Evolutionary conservation across 2,888 invertebrate species (phyloP), one percentile per base, ranked within the genome.

Genomic region (Torymus tubicola): DNA sequence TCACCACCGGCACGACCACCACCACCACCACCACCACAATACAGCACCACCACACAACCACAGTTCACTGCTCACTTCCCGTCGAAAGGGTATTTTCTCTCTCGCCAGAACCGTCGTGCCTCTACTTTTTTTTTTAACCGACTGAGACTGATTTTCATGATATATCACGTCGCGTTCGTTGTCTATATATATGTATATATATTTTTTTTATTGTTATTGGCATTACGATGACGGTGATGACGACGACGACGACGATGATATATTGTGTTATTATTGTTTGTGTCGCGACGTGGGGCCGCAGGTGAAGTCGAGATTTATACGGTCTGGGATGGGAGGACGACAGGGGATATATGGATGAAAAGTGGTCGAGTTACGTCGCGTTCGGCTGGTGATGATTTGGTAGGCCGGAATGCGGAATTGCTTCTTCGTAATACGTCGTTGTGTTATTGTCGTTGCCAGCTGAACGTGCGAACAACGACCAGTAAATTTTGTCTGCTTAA

Each of bases 51-150:
- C 86, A 90, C 89, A 90, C 88, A 90, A 90, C 88, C 88, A 89
- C 88, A 90, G 88, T 89, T 89, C 89, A 89, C 89, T 89, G 88
- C 89, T 89, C 88, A 89, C 87, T 86, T 86, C 87, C 87, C 88
- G 86, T 87, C 87, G 84, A 89, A 90, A 89, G 88, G 90, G 90
- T 90, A 89, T 84, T 85, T 84, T 8, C 42, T 42, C 42, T 42
- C 42, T 42, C 5, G 42, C 31, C 86, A 13, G 12, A 75, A 68
- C 57, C 63, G 64, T 79, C 74, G 63, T 42, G 42, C 42, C 42
- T 42, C 5, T 42, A 42, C 10, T 42, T 8, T 42, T 42, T 8
- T 42, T 42, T 8, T 42, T 8, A 63, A 68, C 57, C 50, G 72
- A 76, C 73, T 76, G 69, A 72, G 67, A 72, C 76, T 71, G 42